These are phyloP conservation scores for Nyctalus aviator DNA, from an alignment of 2,797 vertebrate species.

Conservation along the genomic window DNA sequence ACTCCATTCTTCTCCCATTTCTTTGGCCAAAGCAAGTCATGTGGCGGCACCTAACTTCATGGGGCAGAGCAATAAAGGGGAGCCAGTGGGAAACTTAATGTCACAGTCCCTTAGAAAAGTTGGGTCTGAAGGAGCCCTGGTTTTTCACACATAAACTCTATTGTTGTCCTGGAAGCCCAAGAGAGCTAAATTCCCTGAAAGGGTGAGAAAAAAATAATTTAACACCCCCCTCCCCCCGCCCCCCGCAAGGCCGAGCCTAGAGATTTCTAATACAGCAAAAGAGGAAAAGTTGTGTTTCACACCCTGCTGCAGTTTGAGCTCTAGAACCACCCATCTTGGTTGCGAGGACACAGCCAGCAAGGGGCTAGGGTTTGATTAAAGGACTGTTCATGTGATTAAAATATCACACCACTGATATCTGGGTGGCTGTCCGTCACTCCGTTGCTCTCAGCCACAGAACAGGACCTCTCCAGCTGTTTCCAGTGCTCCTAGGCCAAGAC, in stretches of 20 bases:
- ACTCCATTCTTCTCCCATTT: neutral
- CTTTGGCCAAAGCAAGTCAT: neutral
- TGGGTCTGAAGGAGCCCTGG: neutral
- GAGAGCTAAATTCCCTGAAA: neutral
- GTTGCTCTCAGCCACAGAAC: neutral
- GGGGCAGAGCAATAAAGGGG: neutral
- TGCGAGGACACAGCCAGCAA: neutral
- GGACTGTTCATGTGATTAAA: neutral
- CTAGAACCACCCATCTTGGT: neutral
- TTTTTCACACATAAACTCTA: neutral
- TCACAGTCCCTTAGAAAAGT: neutral
- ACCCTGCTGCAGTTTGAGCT: neutral
- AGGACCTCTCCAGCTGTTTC: neutral
- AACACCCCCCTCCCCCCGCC: neutral
- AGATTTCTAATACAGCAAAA: neutral
- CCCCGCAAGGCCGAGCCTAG: neutral
- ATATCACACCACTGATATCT: neutral
- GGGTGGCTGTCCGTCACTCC: accelerated
- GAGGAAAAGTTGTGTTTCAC: neutral
- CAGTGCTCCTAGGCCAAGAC: neutral
- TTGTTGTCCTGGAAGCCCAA: neutral
- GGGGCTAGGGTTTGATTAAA: neutral
- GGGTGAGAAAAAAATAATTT: neutral
- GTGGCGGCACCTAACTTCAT: neutral
- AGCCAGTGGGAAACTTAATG: neutral